Evolutionary conservation across 2,113 vertebrate genomes (phyloP), one percentile per base, ranked within the genome.

Genomic region (Bagarius yarrelli): DNA sequence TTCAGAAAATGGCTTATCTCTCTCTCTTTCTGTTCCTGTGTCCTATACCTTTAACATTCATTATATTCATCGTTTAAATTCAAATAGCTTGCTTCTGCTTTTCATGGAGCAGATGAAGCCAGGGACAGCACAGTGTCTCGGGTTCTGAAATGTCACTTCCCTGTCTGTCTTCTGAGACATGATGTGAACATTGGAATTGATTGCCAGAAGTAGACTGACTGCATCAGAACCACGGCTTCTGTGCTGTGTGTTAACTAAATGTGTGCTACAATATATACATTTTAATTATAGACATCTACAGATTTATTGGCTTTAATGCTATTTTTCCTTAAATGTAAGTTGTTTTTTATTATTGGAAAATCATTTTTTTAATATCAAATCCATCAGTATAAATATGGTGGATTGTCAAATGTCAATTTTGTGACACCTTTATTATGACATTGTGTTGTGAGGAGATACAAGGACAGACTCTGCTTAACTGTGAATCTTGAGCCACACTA

Each of bases 131-230:
- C 53, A 52, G 30, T 55, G 63, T 67, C 61, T 73, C 36, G 53
- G 50, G n/a, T 61, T 75, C 78, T 55, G 78, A 83, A 83, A 83
- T 80, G 64, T 53, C 64, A 80, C 57, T n/a, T n/a, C 19, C 14
- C 15, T 52, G n/a, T 63, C 8, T 27, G 78, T 61, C 78, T 70
- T 76, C 27, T 25, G 70, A 63, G 59, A 79, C 50, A 75, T 14
- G 34, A 59, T 32, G 21, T 53, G 59, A 79, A 67, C 67, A 74
- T 61, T 52, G 53, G 25, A 75, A 44, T 11, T 14, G 66, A 50
- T 40, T 55, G 27, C 61, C 44, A n/a, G 30, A 21, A 13, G 27
- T 47, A 18, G n/a, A 27, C 18, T 47, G 53, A 70, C 32, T 5
- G 50, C 61, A 25, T 56, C 63, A 9, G 19, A 36, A 70, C 36